A percentile compares a stretch with the other conserved stretches of the same genome.
Conservation (phyloP, 2,113 vertebrate species). For the Anser cygnoides region DNA sequence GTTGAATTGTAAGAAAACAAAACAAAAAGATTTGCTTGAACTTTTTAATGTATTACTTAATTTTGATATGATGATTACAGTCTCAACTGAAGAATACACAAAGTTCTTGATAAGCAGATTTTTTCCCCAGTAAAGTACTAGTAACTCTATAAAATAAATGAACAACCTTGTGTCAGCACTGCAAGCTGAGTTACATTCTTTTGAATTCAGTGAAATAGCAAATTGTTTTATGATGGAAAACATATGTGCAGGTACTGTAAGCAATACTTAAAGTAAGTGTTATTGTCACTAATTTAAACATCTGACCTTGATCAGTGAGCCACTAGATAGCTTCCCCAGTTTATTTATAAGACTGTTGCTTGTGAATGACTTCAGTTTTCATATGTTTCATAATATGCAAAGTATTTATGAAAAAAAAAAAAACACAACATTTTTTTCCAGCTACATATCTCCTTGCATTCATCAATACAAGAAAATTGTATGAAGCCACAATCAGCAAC, state of each 20-base stretch:
- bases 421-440: neutral
- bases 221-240: neutral
- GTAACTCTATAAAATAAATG: neutral
- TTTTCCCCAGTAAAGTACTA: neutral
- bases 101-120: constrained; percentile 31
- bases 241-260: constrained; percentile 38
- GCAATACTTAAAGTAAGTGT: constrained; percentile 44
- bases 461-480: neutral
- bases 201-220: neutral
- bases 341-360: neutral
- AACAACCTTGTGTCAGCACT: neutral
- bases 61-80: constrained; percentile 1
- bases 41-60: neutral
- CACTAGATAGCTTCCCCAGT: neutral
- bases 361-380: neutral
- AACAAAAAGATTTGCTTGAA: neutral
- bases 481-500: neutral
- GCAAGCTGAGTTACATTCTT: neutral
- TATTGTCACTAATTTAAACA: neutral
- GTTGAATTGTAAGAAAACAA: neutral
- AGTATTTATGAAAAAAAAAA: neutral
- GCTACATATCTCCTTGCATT: neutral
- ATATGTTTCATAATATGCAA: neutral
- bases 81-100: constrained; percentile 1
- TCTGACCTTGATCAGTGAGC: neutral